These are phyloP conservation scores for Scolopax bukidnonensis DNA, from an alignment of 2,797 vertebrate species.

Conservation along the genomic window DNA sequence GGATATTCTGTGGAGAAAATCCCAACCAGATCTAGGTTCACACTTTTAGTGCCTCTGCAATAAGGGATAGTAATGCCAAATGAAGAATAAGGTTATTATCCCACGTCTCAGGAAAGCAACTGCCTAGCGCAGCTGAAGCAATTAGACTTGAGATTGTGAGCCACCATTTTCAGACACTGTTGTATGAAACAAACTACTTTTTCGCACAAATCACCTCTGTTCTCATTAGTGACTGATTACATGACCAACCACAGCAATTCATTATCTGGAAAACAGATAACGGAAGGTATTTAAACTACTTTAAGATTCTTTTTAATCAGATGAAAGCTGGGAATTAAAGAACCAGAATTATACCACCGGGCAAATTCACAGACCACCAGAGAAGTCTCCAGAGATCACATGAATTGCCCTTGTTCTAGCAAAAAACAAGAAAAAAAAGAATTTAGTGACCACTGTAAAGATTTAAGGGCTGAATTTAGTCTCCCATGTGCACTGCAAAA, in stretches of 20 bases:
- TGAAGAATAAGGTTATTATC: slow-evolving; percentile 1
- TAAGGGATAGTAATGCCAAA: not conserved
- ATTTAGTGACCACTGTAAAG: not conserved
- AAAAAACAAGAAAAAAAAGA: not conserved
- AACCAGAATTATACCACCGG: not conserved
- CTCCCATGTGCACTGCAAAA: not conserved
- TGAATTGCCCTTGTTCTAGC: not conserved
- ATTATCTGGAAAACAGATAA: slow-evolving; percentile 30
- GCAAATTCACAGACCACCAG: not conserved
- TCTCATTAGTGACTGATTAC: slow-evolving; percentile 22
- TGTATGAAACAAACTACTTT: not conserved
- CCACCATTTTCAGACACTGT: not conserved
- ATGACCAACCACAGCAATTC: slow-evolving; percentile 17
- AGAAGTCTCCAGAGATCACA: not conserved
- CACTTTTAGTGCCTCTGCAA: not conserved
- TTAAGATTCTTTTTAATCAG: slow-evolving; percentile 26
- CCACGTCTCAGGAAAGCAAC: not conserved
- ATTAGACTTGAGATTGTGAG: not conserved
- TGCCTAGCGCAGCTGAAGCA: not conserved
- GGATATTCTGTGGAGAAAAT: not conserved
- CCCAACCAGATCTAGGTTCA: not conserved
- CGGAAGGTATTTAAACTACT: not conserved
- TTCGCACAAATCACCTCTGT: not conserved
- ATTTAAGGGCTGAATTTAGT: not conserved
- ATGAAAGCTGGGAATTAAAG: slow-evolving; percentile 33